A percentile compares a stretch with the other conserved stretches of the same genome.
phyloP scores from a whole-genome alignment of 2,113 vertebrate species.

The Turnix velox region DNA sequence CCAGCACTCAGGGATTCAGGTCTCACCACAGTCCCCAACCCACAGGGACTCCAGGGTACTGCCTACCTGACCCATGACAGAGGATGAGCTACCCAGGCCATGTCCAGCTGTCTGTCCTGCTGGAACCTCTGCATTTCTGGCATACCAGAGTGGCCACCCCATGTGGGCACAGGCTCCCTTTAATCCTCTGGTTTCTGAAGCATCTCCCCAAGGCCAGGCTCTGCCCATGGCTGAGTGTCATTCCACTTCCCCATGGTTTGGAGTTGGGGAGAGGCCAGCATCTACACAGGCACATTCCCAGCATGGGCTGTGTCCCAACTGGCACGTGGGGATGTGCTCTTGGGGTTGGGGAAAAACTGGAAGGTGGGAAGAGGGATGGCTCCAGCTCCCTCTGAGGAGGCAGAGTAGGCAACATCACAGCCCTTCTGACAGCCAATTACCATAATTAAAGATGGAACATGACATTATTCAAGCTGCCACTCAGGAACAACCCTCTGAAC shows the following conservation, averaged over 20 bases:
- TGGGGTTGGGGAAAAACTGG: not conserved
- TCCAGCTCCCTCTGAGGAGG: fast-evolving
- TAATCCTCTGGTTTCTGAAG: not conserved
- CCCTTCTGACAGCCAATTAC: not conserved
- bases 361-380: not conserved
- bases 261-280: not conserved
- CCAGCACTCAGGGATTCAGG: fast-evolving
- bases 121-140: not conserved
- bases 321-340: not conserved
- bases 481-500: not conserved
- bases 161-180: not conserved
- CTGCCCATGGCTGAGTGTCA: not conserved
- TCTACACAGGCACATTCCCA: not conserved
- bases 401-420: not conserved
- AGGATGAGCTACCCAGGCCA: not conserved
- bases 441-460: conserved; percentile 10
- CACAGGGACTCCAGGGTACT: fast-evolving
- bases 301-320: fast-evolving
- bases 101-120: fast-evolving
- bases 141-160: not conserved
- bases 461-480: not conserved
- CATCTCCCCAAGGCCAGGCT: not conserved
- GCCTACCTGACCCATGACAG: fast-evolving
- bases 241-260: not conserved
- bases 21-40: not conserved